A percentile compares a stretch with the other conserved stretches of the same genome.
phyloP scores from a whole-genome alignment of 53 echinoderm and acorn worm genomes.

The Henricia sp. region DNA sequence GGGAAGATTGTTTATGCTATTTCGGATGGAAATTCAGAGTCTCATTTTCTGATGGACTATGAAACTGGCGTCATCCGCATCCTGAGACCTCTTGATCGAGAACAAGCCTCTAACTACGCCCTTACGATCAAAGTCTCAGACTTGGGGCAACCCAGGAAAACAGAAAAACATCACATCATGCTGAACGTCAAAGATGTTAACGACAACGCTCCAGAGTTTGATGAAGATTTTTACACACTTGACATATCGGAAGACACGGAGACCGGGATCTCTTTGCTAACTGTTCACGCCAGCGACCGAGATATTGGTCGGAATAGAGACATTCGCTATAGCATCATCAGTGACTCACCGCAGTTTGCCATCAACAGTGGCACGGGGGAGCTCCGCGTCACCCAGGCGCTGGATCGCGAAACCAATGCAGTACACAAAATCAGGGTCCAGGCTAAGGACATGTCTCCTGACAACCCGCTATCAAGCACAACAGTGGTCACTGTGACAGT shows the following conservation, averaged over 20 bases:
- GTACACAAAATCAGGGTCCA: slow-evolving; percentile 77
- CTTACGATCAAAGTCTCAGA: slow-evolving; percentile 87
- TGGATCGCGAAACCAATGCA: slow-evolving; percentile 79
- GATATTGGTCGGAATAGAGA: slow-evolving; percentile 92
- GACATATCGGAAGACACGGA: slow-evolving; percentile 78
- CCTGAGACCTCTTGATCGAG: slow-evolving; percentile 81
- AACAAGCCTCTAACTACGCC: slow-evolving; percentile 69
- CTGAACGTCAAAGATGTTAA: slow-evolving; percentile 85
- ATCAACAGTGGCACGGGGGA: slow-evolving; percentile 84
- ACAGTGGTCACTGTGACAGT: slow-evolving; percentile 73
- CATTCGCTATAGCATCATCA: slow-evolving; percentile 86
- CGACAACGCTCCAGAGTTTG: slow-evolving; percentile 90
- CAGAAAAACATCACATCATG: slow-evolving; percentile 67
- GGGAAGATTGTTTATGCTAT: slow-evolving; percentile 88
- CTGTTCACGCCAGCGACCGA: slow-evolving; percentile 88
- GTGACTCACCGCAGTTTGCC: slow-evolving; percentile 82
- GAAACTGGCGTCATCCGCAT: slow-evolving; percentile 83
- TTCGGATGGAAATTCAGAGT: slow-evolving; percentile 79
- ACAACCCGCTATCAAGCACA: slow-evolving; percentile 76
- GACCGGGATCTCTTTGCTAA: slow-evolving; percentile 70
- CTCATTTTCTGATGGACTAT: slow-evolving; percentile 76
- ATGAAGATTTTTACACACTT: slow-evolving; percentile 57
- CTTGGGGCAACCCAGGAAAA: slow-evolving; percentile 73
- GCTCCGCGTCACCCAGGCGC: slow-evolving; percentile 68
- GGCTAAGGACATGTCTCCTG: slow-evolving; percentile 81